Conservation (phyloP, 35 echinoderm and acorn worm species). For the Amphiura filiformis region DNA sequence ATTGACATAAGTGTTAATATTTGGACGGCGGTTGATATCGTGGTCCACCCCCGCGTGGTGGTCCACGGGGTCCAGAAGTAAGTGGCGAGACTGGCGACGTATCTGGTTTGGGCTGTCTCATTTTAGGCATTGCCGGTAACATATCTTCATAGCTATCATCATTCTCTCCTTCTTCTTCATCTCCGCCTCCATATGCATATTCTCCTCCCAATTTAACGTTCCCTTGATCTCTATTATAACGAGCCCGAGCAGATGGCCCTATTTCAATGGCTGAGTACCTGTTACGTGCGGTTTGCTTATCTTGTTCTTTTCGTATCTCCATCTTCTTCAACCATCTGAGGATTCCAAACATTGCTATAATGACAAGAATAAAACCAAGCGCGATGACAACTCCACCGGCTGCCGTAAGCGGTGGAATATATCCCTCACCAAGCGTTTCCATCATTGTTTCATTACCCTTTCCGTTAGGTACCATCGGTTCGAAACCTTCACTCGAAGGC, state of each 20-base stretch:
- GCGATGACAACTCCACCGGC: neutral
- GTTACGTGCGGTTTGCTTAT: neutral
- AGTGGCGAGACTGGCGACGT: too few relatives aligned
- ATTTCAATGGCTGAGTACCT: neutral
- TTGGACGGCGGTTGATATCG: too few relatives aligned
- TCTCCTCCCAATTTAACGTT: neutral
- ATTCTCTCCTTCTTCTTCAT: neutral
- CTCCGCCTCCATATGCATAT: neutral
- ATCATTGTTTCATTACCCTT: neutral
- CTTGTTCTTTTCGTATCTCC: neutral
- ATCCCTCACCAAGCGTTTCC: neutral
- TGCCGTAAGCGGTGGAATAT: neutral
- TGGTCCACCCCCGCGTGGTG: too few relatives aligned
- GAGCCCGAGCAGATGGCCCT: neutral
- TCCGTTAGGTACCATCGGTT: too few relatives aligned
- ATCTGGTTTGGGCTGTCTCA: too few relatives aligned
- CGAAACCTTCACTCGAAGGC: too few relatives aligned
- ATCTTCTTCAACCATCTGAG: neutral
- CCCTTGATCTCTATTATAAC: neutral
- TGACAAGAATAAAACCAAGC: neutral
- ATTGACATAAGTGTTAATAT: too few relatives aligned
- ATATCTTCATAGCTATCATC: conserved; percentile 7
- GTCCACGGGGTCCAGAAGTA: too few relatives aligned
- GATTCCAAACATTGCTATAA: neutral
- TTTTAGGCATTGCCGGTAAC: neutral